Conservation (phyloP, 1,140 invertebrate species). For the Probaryconus sp. region DNA sequence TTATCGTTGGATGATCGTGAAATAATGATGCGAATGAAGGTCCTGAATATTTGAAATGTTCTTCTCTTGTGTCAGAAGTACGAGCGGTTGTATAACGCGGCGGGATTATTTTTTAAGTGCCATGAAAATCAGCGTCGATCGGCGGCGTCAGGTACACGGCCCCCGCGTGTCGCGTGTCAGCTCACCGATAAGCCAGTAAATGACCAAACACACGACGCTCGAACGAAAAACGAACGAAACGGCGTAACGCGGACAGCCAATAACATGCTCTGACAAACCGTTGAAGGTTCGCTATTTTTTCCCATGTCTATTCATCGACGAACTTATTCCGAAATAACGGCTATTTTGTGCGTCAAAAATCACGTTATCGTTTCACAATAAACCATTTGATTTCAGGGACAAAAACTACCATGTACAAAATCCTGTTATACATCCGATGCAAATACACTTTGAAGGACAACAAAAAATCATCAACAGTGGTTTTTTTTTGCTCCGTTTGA, state of each 20-base stretch:
- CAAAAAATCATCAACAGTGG: neutral
- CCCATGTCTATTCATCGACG: constrained; percentile 24
- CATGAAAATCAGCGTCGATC: constrained; percentile 70
- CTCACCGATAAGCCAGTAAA: constrained; percentile 68
- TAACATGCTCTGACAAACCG: constrained; percentile 66
- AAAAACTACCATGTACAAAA: constrained; percentile 21
- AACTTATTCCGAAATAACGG: constrained; percentile 45
- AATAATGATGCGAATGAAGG: constrained; percentile 37
- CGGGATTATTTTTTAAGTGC: constrained; percentile 63
- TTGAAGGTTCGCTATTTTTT: constrained; percentile 51
- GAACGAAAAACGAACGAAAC: constrained; percentile 57
- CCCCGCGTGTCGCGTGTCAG: constrained; percentile 70
- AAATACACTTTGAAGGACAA: constrained; percentile 11
- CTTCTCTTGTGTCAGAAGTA: constrained; percentile 3
- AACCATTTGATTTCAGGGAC: constrained; percentile 31
- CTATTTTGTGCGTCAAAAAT: constrained; percentile 41
- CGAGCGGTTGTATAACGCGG: constrained; percentile 8
- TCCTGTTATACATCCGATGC: constrained; percentile 15
- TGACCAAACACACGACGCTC: constrained; percentile 66
- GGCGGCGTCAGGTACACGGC: constrained; percentile 72
- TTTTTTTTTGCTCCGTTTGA: neutral
- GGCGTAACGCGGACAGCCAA: constrained; percentile 62
- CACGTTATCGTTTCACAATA: constrained; percentile 37
- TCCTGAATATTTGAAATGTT: constrained; percentile 6
- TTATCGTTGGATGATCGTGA: constrained; percentile 29